Evolutionary conservation across 2,888 invertebrate species (phyloP).

Genomic region (Torymus tubicola): DNA sequence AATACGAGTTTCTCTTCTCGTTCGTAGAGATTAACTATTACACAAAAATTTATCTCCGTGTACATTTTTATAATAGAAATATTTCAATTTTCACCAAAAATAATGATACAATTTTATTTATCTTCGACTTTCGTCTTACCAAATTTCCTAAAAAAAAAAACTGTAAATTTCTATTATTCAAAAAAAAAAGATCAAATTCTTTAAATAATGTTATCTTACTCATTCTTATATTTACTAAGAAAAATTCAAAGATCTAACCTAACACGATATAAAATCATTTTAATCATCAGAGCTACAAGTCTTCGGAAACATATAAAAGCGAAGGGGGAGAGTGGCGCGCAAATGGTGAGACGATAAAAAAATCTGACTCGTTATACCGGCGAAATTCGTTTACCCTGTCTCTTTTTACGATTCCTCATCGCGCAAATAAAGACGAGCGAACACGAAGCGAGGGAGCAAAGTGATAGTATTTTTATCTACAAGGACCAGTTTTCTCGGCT

Average conservation of each 20-base stretch:
- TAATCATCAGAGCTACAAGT: constrained; percentile 18
- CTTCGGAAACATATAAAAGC: background rate
- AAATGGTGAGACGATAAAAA: constrained; percentile 41
- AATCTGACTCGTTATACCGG: constrained; percentile 50
- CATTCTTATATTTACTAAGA: background rate
- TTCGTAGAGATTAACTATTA: no score
- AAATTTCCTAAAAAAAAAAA: no score
- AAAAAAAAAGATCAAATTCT: no score
- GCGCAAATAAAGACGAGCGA: constrained; percentile 46
- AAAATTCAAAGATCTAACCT: background rate
- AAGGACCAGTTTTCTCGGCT: constrained; percentile 28
- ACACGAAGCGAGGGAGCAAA: constrained; percentile 36
- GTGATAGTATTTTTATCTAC: constrained; percentile 56
- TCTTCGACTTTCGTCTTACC: no score
- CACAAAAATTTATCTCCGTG: no score
- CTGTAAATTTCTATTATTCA: no score
- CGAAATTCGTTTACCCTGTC: constrained; percentile 52
- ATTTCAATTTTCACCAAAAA: no score
- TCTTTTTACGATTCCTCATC: constrained; percentile 53
- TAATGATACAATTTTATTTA: no score
- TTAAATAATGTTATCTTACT: background rate
- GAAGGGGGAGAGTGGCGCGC: no score
- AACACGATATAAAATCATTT: constrained; percentile 22
- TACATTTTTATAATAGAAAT: no score
- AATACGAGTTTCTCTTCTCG: no score